phyloP scores from a whole-genome alignment of 2,113 vertebrate genomes.

The Paradisaea rubra region DNA sequence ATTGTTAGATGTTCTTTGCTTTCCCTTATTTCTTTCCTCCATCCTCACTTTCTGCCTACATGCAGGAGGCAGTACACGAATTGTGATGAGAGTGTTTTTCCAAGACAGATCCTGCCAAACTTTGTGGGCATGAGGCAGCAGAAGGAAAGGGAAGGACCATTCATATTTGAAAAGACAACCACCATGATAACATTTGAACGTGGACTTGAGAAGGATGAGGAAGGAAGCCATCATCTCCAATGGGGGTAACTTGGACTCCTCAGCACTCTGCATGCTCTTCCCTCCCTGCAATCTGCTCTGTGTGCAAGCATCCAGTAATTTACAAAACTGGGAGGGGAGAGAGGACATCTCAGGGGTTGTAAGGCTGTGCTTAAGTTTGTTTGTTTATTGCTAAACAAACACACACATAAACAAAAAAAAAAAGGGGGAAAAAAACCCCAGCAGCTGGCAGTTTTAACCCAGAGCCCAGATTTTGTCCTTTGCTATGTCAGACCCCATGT shows the following conservation, averaged over 20 bases:
- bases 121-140: not conserved
- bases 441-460: not conserved
- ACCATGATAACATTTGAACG: not conserved
- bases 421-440: not conserved
- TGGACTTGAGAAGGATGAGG: not conserved
- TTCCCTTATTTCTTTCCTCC: not conserved
- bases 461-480: not conserved
- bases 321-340: not conserved
- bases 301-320: rapidly evolving
- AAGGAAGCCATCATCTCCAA: not conserved
- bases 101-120: not conserved
- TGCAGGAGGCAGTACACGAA: not conserved
- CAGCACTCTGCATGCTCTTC: not conserved
- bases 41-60: not conserved
- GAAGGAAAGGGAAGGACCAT: not conserved
- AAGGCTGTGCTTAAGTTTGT: not conserved
- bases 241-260: not conserved
- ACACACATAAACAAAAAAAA: not conserved
- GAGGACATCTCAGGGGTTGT: not conserved
- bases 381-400: not conserved
- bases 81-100: not conserved
- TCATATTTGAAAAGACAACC: not conserved
- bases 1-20: not conserved
- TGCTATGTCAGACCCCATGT: not conserved
- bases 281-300: not conserved